phyloP scores from a whole-genome alignment of 2,797 vertebrate species.

The Intellagama lesueurii region DNA sequence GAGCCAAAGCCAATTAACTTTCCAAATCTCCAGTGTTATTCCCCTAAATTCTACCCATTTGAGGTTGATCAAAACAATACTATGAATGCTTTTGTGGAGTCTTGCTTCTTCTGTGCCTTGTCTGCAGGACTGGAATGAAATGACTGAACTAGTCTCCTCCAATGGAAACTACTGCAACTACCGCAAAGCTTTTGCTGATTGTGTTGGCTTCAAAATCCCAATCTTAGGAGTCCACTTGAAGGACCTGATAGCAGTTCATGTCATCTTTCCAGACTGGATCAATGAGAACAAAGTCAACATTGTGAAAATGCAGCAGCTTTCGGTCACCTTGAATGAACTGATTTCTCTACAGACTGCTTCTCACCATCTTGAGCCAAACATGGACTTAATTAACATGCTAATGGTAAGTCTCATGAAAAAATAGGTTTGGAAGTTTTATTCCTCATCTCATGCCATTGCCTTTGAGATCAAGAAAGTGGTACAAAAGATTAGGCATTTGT shows the following conservation, averaged over 20 bases:
- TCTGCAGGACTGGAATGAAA: conserved; percentile 93
- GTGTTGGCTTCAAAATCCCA: conserved; percentile 93
- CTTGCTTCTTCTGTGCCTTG: conserved; percentile 65
- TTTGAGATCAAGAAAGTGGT: not conserved
- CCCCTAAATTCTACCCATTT: conserved; percentile 33
- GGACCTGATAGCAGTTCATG: conserved; percentile 96
- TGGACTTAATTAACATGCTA: conserved; percentile 96
- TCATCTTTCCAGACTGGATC: conserved; percentile 93
- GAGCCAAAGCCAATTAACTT: conserved; percentile 33
- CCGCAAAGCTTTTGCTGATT: conserved; percentile 92
- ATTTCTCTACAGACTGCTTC: conserved; percentile 90
- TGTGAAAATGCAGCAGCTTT: conserved; percentile 98
- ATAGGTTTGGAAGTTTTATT: not conserved
- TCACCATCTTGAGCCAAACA: conserved; percentile 93
- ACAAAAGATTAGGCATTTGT: not conserved
- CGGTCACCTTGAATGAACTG: conserved; percentile 93
- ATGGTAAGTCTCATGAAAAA: conserved; percentile 82
- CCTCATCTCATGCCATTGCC: conserved; percentile 8
- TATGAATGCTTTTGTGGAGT: conserved; percentile 61
- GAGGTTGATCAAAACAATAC: conserved; percentile 43
- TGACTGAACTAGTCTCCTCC: conserved; percentile 96
- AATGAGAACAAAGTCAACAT: conserved; percentile 92
- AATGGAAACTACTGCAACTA: conserved; percentile 96
- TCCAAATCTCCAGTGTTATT: not conserved
- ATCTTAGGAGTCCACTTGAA: conserved; percentile 97